Evolutionary conservation across 2,113 vertebrate genomes (phyloP).

Genomic region (Sceloporus tristichus): DNA sequence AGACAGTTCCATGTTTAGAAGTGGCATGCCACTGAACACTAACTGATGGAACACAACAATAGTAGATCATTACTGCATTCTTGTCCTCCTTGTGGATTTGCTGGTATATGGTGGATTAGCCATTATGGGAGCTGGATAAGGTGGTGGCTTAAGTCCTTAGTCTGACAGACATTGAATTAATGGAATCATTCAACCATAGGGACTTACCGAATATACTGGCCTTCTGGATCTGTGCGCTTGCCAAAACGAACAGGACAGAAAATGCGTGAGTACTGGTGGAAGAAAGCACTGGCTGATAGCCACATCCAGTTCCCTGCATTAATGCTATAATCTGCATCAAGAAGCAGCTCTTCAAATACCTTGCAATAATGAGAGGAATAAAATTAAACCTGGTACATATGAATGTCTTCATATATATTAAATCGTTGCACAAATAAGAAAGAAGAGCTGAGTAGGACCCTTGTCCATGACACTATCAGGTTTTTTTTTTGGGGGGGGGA

Average conservation of each 20-base stretch:
- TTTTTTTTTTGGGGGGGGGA: no score
- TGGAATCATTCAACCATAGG: not conserved
- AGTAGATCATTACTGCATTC: not conserved
- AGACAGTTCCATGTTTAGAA: not conserved
- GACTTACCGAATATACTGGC: conserved; percentile 63
- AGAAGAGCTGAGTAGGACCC: not conserved
- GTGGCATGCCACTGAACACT: not conserved
- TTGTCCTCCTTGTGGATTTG: not conserved
- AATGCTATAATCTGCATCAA: conserved; percentile 75
- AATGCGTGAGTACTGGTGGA: conserved; percentile 70
- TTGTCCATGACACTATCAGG: not conserved
- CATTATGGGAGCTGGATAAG: not conserved
- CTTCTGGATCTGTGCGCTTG: conserved; percentile 69
- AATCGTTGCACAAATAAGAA: not conserved
- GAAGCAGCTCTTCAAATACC: conserved; percentile 76
- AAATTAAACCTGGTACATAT: not conserved
- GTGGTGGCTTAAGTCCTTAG: not conserved
- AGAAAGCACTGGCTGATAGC: conserved; percentile 76
- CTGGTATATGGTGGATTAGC: not conserved
- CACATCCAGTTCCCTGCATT: conserved; percentile 77
- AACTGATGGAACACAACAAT: not conserved
- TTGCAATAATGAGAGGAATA: conserved; percentile 25
- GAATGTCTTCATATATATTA: not conserved
- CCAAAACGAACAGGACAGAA: conserved; percentile 71
- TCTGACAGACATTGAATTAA: not conserved